Conservation (phyloP, 1,140 invertebrate species). For the Sarcophaga bullata region DNA sequence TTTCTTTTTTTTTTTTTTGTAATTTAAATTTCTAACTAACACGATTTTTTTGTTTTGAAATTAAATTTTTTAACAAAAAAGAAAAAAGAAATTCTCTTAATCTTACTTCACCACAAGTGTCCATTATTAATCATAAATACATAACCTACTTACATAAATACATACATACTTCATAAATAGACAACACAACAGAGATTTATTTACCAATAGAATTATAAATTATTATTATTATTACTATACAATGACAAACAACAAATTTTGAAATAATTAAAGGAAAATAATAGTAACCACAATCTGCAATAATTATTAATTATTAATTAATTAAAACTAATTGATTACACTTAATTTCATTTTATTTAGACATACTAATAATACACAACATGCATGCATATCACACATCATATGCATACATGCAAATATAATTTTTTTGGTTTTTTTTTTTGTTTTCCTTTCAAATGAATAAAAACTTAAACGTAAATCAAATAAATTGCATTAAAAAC, state of each 20-base stretch:
- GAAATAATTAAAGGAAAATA: conserved; percentile 49
- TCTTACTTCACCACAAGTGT: conserved; percentile 6
- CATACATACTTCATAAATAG: neutral
- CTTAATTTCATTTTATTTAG: no score
- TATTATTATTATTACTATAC: conserved; percentile 47
- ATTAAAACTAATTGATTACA: conserved; percentile 9
- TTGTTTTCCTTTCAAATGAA: neutral
- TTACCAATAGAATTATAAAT: neutral
- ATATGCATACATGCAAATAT: no score
- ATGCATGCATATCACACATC: no score
- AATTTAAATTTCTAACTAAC: neutral
- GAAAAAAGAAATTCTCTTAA: no score
- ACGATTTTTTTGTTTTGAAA: neutral
- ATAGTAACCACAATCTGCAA: conserved; percentile 66
- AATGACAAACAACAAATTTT: neutral
- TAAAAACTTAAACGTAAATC: no score
- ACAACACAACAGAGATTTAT: neutral
- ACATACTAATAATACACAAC: no score
- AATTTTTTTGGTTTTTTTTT: neutral
- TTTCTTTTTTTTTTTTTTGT: no score
- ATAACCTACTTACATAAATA: no score
- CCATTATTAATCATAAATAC: neutral
- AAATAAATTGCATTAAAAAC: no score
- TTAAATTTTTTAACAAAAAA: no score
- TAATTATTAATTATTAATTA: conserved; percentile 46